Evolutionary conservation across 1,140 invertebrate species (phyloP).

Genomic region (Drosophila takahashii): DNA sequence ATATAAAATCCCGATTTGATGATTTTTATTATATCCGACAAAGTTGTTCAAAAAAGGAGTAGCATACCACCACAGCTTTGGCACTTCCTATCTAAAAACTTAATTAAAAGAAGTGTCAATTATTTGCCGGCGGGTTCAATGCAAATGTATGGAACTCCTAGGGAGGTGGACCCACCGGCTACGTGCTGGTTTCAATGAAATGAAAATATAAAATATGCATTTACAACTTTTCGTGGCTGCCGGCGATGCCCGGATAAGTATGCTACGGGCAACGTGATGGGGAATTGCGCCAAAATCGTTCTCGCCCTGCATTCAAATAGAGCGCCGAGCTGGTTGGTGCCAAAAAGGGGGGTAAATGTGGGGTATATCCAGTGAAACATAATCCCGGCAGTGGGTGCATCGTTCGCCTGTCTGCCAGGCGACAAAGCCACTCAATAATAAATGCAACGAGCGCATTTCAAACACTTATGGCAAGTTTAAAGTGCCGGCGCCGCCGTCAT

Average conservation of each 20-base stretch:
- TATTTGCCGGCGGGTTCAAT: constrained; percentile 50
- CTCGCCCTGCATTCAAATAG: constrained; percentile 68
- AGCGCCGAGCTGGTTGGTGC: neutral
- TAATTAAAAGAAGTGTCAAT: constrained; percentile 63
- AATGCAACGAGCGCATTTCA: constrained; percentile 81
- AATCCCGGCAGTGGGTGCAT: constrained; percentile 26
- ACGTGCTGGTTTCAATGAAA: constrained; percentile 80
- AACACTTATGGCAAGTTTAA: constrained; percentile 78
- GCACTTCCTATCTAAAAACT: constrained; percentile 14
- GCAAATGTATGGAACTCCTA: constrained; percentile 35
- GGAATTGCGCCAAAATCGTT: constrained; percentile 68
- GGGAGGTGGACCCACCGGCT: constrained; percentile 25
- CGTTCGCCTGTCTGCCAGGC: constrained; percentile 51
- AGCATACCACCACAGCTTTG: neutral
- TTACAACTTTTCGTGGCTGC: constrained; percentile 53
- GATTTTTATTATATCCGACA: neutral
- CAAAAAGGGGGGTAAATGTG: neutral
- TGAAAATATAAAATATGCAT: constrained; percentile 82
- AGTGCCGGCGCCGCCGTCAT: constrained; percentile 57
- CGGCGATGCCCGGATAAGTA: constrained; percentile 69
- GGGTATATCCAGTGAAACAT: constrained; percentile 26
- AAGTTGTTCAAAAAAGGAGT: neutral
- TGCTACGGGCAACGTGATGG: constrained; percentile 68
- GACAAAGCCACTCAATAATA: constrained; percentile 76
- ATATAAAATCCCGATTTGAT: neutral